phyloP scores from a whole-genome alignment of 2,113 vertebrate species.

The Tachysurus vachellii region DNA sequence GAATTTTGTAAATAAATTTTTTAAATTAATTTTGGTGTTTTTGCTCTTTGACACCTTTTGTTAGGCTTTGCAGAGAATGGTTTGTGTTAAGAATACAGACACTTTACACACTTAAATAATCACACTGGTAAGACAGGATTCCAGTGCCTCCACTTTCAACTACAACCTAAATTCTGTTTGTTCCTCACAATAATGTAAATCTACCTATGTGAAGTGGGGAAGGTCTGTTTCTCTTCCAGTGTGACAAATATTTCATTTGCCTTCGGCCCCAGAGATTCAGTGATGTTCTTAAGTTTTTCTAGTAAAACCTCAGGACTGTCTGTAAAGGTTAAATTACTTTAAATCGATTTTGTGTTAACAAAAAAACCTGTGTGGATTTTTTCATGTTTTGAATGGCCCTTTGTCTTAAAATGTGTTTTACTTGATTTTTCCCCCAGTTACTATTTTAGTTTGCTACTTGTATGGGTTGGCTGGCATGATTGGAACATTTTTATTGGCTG shows the following conservation, averaged over 20 bases:
- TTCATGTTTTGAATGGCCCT: background rate
- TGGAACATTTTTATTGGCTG: background rate
- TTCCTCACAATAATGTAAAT: background rate
- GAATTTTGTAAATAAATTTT: conserved; percentile 78
- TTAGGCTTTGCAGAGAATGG: background rate
- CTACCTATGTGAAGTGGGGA: background rate
- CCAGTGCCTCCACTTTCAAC: background rate
- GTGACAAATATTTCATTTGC: no score
- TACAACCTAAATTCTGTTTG: background rate
- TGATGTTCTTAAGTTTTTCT: background rate
- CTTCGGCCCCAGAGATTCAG: no score
- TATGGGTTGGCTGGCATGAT: background rate
- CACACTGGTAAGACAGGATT: conserved; percentile 43
- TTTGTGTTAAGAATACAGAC: background rate
- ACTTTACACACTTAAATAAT: background rate
- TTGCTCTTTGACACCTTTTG: conserved; percentile 16
- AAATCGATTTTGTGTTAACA: background rate
- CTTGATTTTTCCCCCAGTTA: background rate
- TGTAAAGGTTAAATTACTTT: background rate
- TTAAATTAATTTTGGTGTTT: conserved; percentile 55
- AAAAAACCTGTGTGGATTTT: background rate
- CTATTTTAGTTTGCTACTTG: background rate
- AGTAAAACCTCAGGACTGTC: background rate
- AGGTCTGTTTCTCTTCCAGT: no score
- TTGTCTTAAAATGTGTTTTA: background rate